Evolutionary conservation across 2,797 vertebrate genomes (phyloP).

Genomic region (Sarcophilus harrisii): DNA sequence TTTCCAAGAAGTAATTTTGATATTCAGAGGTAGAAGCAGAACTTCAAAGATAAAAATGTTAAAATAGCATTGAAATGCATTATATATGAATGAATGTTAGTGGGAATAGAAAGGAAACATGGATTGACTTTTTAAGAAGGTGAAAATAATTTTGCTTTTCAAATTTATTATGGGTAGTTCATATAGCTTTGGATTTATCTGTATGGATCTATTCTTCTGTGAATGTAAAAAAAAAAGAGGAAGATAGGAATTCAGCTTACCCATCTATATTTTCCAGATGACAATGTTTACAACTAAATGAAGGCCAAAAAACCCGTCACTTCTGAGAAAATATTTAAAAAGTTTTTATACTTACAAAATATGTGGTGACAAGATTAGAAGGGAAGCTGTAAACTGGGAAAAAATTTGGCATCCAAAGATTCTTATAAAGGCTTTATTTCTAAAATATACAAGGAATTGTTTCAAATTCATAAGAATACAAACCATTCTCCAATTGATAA

Average conservation of each 20-base stretch:
- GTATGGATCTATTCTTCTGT: slow-evolving; percentile 8
- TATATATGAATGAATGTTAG: slow-evolving; percentile 79
- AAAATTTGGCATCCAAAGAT: no score
- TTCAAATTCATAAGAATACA: no score
- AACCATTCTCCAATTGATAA: no score
- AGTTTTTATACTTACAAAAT: no score
- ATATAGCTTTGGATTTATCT: slow-evolving; percentile 67
- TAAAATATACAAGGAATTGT: no score
- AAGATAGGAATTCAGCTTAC: slow-evolving; percentile 19
- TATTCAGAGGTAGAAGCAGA: slow-evolving; percentile 81
- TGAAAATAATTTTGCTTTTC: slow-evolving; percentile 62
- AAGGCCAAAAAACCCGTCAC: neutral
- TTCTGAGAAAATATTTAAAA: neutral
- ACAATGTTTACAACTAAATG: neutral
- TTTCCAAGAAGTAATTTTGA: slow-evolving; percentile 87
- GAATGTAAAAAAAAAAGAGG: slow-evolving; percentile 18
- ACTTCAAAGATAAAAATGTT: slow-evolving; percentile 80
- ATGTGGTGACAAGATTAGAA: no score
- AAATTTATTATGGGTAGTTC: slow-evolving; percentile 74
- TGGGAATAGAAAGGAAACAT: slow-evolving; percentile 78
- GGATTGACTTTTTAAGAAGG: slow-evolving; percentile 76
- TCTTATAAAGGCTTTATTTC: no score
- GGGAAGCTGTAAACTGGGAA: no score
- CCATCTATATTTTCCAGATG: neutral
- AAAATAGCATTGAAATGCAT: slow-evolving; percentile 82